Evolutionary conservation across 2,888 invertebrate genomes (phyloP).

Genomic region (Cactoblastis cactorum): DNA sequence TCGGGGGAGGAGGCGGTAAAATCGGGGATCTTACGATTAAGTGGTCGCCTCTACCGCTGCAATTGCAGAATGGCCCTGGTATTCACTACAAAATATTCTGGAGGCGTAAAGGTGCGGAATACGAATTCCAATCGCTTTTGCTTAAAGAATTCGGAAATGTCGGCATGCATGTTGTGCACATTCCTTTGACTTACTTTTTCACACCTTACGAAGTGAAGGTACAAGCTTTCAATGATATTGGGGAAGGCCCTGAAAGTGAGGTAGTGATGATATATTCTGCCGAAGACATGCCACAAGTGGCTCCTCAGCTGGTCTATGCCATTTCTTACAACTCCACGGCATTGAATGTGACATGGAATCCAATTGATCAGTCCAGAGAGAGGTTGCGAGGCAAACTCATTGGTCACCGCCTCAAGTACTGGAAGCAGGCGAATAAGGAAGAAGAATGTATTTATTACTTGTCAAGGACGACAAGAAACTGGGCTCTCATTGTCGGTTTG

Average conservation of each 20-base stretch:
- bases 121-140: constrained; percentile 86
- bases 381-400: constrained; percentile 92
- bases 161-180: constrained; percentile 88
- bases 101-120: constrained; percentile 85
- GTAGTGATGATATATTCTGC: constrained; percentile 89
- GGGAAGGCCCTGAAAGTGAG: constrained; percentile 90
- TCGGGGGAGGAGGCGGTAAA: constrained; percentile 97
- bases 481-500: constrained; percentile 95
- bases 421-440: constrained; percentile 87
- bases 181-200: constrained; percentile 86
- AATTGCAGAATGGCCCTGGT: constrained; percentile 93
- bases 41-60: constrained; percentile 88
- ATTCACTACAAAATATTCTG: constrained; percentile 95
- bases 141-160: constrained; percentile 87
- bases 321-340: constrained; percentile 94
- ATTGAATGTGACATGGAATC: constrained; percentile 93
- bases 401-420: constrained; percentile 96
- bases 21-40: constrained; percentile 95
- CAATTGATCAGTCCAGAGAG: constrained; percentile 91
- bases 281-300: constrained; percentile 94
- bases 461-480: constrained; percentile 89
- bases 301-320: constrained; percentile 90
- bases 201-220: constrained; percentile 92
- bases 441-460: constrained; percentile 90
- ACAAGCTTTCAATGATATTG: constrained; percentile 89